Evolutionary conservation across 2,113 vertebrate genomes (phyloP).

Genomic region (Phasianus colchicus): DNA sequence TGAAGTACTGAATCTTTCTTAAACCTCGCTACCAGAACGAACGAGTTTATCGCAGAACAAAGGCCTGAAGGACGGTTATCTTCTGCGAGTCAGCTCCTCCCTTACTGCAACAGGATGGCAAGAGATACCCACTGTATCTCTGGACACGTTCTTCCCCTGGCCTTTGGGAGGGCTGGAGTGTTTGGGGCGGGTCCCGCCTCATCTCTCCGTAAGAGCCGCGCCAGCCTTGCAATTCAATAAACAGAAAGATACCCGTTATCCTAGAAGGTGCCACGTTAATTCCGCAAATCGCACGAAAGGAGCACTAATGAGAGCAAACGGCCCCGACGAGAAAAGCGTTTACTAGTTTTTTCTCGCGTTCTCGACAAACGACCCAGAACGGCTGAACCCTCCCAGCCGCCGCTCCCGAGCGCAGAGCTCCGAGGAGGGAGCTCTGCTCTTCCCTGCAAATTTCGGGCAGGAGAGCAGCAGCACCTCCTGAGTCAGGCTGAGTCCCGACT

Average conservation of each 20-base stretch:
- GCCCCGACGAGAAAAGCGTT: rapidly evolving
- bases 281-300: rapidly evolving
- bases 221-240: rapidly evolving
- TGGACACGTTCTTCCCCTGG: rapidly evolving
- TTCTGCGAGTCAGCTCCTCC: not conserved
- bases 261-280: too few relatives aligned
- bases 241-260: rapidly evolving
- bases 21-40: rapidly evolving
- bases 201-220: not conserved
- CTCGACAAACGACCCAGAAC: rapidly evolving
- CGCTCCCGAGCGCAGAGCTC: not conserved
- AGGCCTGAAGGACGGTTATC: constrained; percentile 3
- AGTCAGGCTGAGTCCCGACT: rapidly evolving
- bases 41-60: not conserved
- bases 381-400: rapidly evolving
- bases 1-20: not conserved
- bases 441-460: rapidly evolving
- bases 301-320: rapidly evolving
- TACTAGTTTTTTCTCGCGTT: rapidly evolving
- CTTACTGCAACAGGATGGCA: not conserved
- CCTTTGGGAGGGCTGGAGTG: too few relatives aligned
- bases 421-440: rapidly evolving
- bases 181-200: too few relatives aligned
- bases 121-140: not conserved
- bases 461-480: rapidly evolving